Base-by-base conservation (phyloP, 2,113 vertebrate species). In the Rhea pennata region DNA sequence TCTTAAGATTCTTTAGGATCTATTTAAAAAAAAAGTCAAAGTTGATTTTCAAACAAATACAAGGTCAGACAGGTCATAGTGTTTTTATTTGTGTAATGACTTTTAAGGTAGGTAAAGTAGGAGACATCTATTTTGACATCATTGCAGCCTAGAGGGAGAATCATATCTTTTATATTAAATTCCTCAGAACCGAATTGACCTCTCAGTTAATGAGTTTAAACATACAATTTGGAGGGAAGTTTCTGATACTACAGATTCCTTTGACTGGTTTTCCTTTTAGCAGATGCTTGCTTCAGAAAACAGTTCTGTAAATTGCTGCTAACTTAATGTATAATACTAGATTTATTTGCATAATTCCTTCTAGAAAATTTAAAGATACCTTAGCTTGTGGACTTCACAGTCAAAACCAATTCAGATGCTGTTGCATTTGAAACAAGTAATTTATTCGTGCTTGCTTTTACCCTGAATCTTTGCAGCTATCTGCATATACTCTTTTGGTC, bases 351-450 rank as follows among this genome's bases (percentile, higher is more conserved):
- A 20, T 14, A 70, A 31, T 59, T 79, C 20, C 16, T 82, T 9
- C 14, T 1, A 8, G 76, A 48, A 62, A 11, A 0, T 0, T 1
- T 1, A 15, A 44, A 44, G 53, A 31, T 10, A 22, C 2, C 3
- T 1, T 42, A 1, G 2, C 12, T 42, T 10, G 51, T n/a, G 3
- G 1, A 9, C 86, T 10, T 54, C 13, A 69, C 33, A 2, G 4
- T 14, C 9, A 21, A 54, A 15, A 24, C 13, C 6, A 65, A 11
- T 50, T 54, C 10, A 58, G 16, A 24, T 13, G 33, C 51, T n/a
- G 8, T 22, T 53, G 70, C 2, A 21, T 14, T 9, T 29, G 15
- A 66, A 74, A n/a, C 6, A 33, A n/a, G 5, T 54, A 3, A 10
- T 1, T 75, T 64, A 17, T 29, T 10, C 12, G 2, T 13, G 2